These are phyloP conservation scores for Acleris emargana DNA, from an alignment of 2,888 invertebrate species.

Conservation along the genomic window DNA sequence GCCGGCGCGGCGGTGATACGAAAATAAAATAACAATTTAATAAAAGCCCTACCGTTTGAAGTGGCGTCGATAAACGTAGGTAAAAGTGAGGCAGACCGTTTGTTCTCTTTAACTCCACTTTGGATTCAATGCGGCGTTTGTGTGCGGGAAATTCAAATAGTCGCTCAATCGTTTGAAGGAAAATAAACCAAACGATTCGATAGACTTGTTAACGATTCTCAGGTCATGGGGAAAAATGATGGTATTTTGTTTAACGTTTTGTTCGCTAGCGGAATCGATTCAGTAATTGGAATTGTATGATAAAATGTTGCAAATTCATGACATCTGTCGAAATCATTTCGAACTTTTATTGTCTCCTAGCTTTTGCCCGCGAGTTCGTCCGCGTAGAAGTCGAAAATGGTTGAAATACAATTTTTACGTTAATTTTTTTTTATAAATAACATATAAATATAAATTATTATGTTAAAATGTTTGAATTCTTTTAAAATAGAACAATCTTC, in stretches of 20 bases:
- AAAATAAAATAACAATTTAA: conserved; percentile 23
- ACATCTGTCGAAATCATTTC: no score
- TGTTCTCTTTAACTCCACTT: conserved; percentile 32
- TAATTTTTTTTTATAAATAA: no score
- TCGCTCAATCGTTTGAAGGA: conserved; percentile 23
- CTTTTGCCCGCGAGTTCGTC: no score
- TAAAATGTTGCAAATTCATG: no score
- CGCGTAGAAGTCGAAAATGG: no score
- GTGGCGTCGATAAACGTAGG: conserved; percentile 26
- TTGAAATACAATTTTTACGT: no score
- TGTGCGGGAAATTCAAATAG: conserved; percentile 29
- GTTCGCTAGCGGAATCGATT: not conserved
- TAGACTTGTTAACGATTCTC: conserved; percentile 19
- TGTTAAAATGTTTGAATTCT: no score
- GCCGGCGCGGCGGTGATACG: not conserved
- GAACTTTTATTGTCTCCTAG: no score
- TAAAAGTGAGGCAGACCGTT: conserved; percentile 23
- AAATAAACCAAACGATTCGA: conserved; percentile 24
- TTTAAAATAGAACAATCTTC: no score
- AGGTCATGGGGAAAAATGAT: conserved; percentile 9
- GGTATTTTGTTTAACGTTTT: conserved; percentile 12
- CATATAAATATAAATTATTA: no score
- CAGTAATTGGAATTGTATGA: no score
- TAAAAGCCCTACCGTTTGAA: conserved; percentile 24
- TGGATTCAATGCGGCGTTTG: conserved; percentile 22